phyloP scores from a whole-genome alignment of 2,888 invertebrate genomes.

The Hermaeophaga mercurialis region DNA sequence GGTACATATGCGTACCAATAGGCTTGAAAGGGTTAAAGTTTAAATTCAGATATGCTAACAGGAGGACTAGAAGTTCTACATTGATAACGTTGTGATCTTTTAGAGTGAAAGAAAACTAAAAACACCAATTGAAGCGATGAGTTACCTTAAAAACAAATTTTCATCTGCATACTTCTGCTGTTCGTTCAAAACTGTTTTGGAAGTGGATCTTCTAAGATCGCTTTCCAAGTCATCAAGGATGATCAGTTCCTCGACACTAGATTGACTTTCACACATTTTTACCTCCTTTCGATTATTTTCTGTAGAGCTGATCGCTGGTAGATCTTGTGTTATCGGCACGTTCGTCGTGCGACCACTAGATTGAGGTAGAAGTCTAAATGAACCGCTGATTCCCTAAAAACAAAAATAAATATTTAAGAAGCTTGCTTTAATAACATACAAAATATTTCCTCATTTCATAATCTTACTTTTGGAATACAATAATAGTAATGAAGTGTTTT shows the following conservation, averaged over 20 bases:
- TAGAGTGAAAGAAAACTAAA: too few relatives aligned
- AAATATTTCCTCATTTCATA: too few relatives aligned
- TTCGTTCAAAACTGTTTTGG: slow-evolving; percentile 51
- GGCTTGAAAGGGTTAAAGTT: too few relatives aligned
- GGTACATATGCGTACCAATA: too few relatives aligned
- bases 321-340: slow-evolving; percentile 46
- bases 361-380: slow-evolving; percentile 75
- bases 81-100: too few relatives aligned
- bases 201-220: slow-evolving; percentile 47
- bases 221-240: slow-evolving; percentile 51
- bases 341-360: slow-evolving; percentile 63
- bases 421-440: too few relatives aligned
- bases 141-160: slow-evolving; percentile 65
- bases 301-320: slow-evolving; percentile 27
- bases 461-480: too few relatives aligned
- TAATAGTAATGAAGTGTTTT: too few relatives aligned
- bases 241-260: slow-evolving; percentile 57
- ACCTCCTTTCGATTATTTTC: slow-evolving; percentile 23
- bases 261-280: slow-evolving; percentile 58
- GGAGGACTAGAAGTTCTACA: too few relatives aligned
- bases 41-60: too few relatives aligned
- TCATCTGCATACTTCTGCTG: slow-evolving; percentile 73
- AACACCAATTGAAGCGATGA: too few relatives aligned
- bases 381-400: slow-evolving; percentile 65
- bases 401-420: slow-evolving; percentile 1